Evolutionary conservation across 1,140 invertebrate genomes (phyloP), one percentile per base, ranked within the genome.

Genomic region (Halyomorpha halys): DNA sequence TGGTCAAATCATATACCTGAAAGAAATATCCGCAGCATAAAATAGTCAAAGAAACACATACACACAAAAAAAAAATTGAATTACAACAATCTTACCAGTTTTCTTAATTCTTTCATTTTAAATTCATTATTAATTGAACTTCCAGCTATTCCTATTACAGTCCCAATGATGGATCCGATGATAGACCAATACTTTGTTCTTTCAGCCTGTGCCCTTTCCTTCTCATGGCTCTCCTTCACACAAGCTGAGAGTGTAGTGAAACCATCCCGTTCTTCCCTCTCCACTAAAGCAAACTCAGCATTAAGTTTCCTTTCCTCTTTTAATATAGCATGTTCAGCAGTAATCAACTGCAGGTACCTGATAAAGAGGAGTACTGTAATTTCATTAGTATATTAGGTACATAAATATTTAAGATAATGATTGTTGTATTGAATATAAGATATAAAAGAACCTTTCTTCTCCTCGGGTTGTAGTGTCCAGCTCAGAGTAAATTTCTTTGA

Each of bases 151-250:
- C 85, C 86, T 8, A 87, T 76, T 0, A 82, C 72, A 30, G 85
- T 85, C 19, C 86, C 86, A 49, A 85, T 72, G 68, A 87, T 75
- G 6, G 85, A 87, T 16, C 84, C 86, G 21, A 86, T 82, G 54
- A 89, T 79, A 61, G 85, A 86, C 84, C 85, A 87, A 70, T 89
- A 89, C 73, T 89, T 89, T 63, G 86, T 89, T 68, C 82, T 77
- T 72, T 88, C 85, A 15, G 84, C 83, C 71, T 86, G 82, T 3
- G 84, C 81, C 51, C 85, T 72, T 72, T 89, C 86, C 66, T 84
- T 80, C 70, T 89, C 86, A 70, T 89, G 86, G 64, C 83, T 84
- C 16, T 85, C 78, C 68, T 87, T 81, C 0, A 88, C 78, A 1
- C 83, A 81, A 13, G 82, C 80, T 0, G 84, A 86, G 66, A 89